Percentiles rank a stretch among this genome's conserved stretches.
Conservation (phyloP, 2,888 invertebrate genomes). For the Pachliopta kotzebuea region DNA sequence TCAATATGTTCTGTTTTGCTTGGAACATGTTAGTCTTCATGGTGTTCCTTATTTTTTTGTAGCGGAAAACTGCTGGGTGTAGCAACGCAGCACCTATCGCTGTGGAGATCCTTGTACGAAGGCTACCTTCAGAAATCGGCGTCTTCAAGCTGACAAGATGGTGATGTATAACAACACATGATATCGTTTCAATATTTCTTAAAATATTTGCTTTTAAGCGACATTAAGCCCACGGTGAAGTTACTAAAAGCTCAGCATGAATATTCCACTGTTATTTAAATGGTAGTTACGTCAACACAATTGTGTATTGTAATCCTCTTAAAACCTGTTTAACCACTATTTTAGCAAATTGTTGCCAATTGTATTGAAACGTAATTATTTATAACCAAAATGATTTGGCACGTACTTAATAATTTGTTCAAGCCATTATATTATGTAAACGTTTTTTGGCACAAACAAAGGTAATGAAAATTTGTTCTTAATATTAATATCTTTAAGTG, state of each 20-base stretch:
- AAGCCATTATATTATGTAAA: background rate
- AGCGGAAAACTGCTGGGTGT: no score
- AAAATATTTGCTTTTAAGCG: background rate
- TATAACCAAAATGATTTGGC: background rate
- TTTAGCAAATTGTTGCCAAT: slow-evolving; percentile 14
- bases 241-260: slow-evolving; percentile 9
- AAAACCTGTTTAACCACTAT: slow-evolving; percentile 21
- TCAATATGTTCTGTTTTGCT: no score
- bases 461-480: background rate
- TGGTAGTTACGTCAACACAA: slow-evolving; percentile 21
- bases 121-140: no score
- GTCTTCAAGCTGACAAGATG: no score
- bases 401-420: background rate
- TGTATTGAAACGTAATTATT: slow-evolving; percentile 6
- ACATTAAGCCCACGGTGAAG: background rate
- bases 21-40: no score
- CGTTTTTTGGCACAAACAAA: background rate
- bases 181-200: no score
- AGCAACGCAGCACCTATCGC: no score
- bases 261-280: slow-evolving; percentile 17
- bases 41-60: no score
- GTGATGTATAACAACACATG: no score
- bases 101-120: no score
- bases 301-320: slow-evolving; percentile 18
- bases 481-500: no score